phyloP scores from a whole-genome alignment of 2,888 invertebrate genomes.

The Linnaemya tessellans region DNA sequence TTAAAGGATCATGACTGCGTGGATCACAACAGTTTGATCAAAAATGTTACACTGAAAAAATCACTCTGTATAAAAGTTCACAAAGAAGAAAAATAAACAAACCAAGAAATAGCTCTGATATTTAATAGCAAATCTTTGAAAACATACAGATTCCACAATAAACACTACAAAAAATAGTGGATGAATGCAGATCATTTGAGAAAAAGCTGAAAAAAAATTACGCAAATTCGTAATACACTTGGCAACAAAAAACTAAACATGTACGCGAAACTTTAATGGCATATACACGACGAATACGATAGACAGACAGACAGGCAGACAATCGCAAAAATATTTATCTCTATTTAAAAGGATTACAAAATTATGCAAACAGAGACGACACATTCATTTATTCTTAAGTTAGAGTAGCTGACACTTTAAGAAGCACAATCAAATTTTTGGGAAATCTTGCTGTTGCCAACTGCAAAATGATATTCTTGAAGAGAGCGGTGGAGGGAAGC shows the following conservation, averaged over 20 bases:
- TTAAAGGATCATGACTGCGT: too few relatives aligned
- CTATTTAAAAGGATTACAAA: constrained; percentile 36
- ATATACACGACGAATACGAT: not conserved
- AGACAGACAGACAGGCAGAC: constrained; percentile 34
- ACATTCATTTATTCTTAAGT: constrained; percentile 13
- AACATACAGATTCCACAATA: constrained; percentile 28
- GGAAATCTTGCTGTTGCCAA: constrained; percentile 46
- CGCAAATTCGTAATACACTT: constrained; percentile 46
- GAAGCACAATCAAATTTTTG: not conserved
- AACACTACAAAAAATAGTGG: constrained; percentile 24
- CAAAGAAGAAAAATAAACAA: constrained; percentile 7
- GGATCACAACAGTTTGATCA: too few relatives aligned
- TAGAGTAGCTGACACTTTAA: constrained; percentile 21
- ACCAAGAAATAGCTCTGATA: not conserved
- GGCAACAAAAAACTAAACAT: constrained; percentile 52
- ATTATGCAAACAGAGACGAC: constrained; percentile 9
- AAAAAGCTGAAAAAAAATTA: not conserved
- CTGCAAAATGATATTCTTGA: constrained; percentile 3
- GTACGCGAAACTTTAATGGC: constrained; percentile 25
- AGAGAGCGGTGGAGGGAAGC: not conserved
- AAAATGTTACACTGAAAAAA: not conserved
- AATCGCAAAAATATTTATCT: constrained; percentile 38
- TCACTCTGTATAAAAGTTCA: not conserved
- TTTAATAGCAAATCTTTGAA: constrained; percentile 5
- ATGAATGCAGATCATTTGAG: constrained; percentile 29